Percentiles rank a stretch among this genome's conserved stretches.
Conservation (phyloP, 64 coral and sea anemone genomes). For the Montipora sp. region DNA sequence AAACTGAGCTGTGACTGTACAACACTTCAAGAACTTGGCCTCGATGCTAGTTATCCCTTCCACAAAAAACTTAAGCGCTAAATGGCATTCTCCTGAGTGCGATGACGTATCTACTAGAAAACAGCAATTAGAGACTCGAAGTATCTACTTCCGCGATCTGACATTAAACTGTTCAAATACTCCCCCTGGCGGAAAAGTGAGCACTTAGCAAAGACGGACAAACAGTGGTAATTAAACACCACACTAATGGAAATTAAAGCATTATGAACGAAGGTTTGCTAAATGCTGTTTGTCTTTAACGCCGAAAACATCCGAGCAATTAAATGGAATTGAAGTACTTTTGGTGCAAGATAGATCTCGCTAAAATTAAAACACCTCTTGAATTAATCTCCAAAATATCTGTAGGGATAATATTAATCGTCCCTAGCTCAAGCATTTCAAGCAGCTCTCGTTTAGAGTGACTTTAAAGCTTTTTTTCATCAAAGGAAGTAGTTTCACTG, state of each 20-base stretch:
- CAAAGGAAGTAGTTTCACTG: no score
- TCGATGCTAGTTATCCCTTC: no score
- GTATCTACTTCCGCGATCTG: background rate
- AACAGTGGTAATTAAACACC: background rate
- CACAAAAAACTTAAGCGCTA: no score
- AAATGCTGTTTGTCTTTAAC: background rate
- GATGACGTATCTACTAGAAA: background rate
- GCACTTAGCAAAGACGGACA: background rate
- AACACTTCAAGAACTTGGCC: no score
- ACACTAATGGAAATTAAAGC: background rate
- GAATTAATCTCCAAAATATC: background rate
- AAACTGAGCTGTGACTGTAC: no score
- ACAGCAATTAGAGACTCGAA: background rate
- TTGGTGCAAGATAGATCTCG: no score
- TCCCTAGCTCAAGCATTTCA: no score
- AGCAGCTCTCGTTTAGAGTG: no score
- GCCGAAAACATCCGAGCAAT: background rate
- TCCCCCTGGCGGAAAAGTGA: background rate
- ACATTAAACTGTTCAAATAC: conserved; percentile 38
- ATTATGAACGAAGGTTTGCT: background rate
- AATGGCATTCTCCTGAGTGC: no score
- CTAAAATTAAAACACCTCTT: background rate
- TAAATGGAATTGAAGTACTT: background rate
- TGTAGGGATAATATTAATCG: background rate
- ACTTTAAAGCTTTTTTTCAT: no score